A percentile compares a stretch with the other conserved stretches of the same genome.
phyloP scores from a whole-genome alignment of 2,888 invertebrate genomes.

The Nowickia ferox region DNA sequence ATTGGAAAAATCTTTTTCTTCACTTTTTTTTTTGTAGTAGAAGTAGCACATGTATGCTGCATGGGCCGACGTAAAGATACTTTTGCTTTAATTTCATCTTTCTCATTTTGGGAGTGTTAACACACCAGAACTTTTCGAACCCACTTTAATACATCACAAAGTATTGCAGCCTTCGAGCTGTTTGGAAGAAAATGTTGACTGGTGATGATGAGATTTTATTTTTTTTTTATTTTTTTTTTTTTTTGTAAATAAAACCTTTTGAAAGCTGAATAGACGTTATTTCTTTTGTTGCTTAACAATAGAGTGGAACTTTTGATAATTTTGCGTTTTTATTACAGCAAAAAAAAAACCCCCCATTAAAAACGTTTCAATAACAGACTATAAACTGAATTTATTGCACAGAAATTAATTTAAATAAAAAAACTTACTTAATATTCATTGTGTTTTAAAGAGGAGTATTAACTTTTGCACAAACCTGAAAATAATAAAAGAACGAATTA shows the following conservation, averaged over 20 bases:
- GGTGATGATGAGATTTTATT: constrained; percentile 10
- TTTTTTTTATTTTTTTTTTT: constrained; percentile 26
- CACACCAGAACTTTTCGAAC: neutral
- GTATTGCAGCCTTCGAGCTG: constrained; percentile 24
- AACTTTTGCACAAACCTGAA: constrained; percentile 28
- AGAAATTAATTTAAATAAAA: neutral
- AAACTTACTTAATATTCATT: constrained; percentile 32
- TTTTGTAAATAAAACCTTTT: neutral
- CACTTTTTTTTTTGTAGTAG: too few relatives aligned
- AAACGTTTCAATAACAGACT: constrained; percentile 12
- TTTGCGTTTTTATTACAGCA: constrained; percentile 15
- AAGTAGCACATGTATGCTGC: neutral
- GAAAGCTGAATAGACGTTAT: constrained; percentile 19
- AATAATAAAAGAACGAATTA: neutral
- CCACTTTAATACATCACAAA: constrained; percentile 37
- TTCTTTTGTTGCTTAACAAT: constrained; percentile 15
- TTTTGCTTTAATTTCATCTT: constrained; percentile 3
- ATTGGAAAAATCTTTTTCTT: too few relatives aligned
- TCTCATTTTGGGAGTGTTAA: neutral
- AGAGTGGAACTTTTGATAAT: constrained; percentile 16
- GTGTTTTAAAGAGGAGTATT: neutral
- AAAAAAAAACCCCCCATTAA: constrained; percentile 43
- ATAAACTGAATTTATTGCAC: neutral
- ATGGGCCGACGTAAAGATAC: neutral
- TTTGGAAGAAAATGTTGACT: constrained; percentile 1